Conservation (phyloP, 2,113 vertebrate genomes). For the Melanerpes formicivorus region DNA sequence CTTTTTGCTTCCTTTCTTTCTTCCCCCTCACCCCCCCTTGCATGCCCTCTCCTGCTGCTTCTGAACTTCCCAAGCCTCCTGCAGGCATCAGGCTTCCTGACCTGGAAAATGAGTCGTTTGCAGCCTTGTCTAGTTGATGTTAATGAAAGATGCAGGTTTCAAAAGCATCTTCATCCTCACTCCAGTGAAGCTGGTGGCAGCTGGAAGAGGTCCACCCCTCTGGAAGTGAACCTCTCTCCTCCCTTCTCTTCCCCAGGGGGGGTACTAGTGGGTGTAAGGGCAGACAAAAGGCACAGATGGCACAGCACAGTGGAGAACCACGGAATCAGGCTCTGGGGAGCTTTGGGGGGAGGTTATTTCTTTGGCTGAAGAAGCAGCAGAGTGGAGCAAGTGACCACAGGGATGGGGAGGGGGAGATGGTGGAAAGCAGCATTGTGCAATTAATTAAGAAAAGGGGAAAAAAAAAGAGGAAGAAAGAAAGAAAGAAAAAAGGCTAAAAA, state of each 20-base stretch:
- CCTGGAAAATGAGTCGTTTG: conserved; percentile 12
- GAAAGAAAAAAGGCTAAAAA: neutral
- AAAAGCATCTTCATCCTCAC: neutral
- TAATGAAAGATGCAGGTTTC: conserved; percentile 1
- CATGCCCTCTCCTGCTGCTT: neutral
- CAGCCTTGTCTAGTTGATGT: neutral
- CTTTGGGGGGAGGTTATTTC: neutral
- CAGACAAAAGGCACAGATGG: conserved; percentile 33
- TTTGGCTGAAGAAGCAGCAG: conserved; percentile 40
- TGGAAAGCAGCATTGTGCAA: neutral
- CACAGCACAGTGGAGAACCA: neutral
- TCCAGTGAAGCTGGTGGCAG: neutral
- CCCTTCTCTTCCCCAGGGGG: neutral
- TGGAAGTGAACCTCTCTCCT: neutral
- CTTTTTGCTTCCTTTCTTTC: neutral
- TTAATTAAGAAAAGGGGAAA: neutral
- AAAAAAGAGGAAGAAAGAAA: neutral
- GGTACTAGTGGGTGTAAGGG: neutral
- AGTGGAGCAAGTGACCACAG: neutral
- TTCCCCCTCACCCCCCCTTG: neutral
- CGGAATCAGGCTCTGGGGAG: neutral
- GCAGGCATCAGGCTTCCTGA: conserved; percentile 11
- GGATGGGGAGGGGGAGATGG: neutral
- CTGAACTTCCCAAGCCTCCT: neutral
- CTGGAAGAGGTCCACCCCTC: neutral